Percentiles rank a stretch among this genome's conserved stretches.
Evolutionary conservation across 1,140 invertebrate genomes (phyloP).

Genomic region (Araneus ventricosus): DNA sequence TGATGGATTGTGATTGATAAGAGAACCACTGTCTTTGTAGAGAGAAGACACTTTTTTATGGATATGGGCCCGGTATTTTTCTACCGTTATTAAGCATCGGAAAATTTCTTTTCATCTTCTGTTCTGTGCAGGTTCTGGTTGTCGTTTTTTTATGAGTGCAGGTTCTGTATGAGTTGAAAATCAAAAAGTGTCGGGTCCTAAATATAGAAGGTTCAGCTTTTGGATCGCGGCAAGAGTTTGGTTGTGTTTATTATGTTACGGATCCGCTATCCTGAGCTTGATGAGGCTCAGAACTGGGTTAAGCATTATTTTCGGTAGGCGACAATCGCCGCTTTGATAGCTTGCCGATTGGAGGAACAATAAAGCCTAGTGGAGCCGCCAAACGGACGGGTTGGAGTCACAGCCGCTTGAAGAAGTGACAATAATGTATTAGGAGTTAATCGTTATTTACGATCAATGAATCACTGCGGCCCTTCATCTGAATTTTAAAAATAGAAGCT

Average conservation of each 20-base stretch:
- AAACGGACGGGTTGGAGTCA: neutral
- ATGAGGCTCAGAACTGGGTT: neutral
- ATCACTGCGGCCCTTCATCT: neutral
- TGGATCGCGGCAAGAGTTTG: neutral
- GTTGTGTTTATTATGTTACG: neutral
- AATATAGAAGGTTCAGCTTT: neutral
- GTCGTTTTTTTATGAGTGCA: too few relatives aligned
- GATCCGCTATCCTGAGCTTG: neutral
- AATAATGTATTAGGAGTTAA: neutral
- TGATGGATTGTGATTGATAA: conserved; percentile 48
- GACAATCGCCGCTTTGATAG: neutral
- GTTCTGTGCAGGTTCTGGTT: neutral
- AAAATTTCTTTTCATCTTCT: neutral
- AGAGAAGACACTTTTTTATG: neutral
- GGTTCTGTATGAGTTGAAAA: too few relatives aligned
- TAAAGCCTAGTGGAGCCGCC: neutral
- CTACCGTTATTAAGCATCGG: neutral
- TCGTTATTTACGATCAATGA: conserved; percentile 15
- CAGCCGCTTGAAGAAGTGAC: neutral
- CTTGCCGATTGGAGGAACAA: neutral
- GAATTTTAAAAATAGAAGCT: neutral
- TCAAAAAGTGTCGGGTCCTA: too few relatives aligned
- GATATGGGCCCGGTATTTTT: neutral
- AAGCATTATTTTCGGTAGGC: neutral
- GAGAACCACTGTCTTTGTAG: neutral